phyloP scores from a whole-genome alignment of 2,888 invertebrate genomes.

The Sarcophaga variegata region DNA sequence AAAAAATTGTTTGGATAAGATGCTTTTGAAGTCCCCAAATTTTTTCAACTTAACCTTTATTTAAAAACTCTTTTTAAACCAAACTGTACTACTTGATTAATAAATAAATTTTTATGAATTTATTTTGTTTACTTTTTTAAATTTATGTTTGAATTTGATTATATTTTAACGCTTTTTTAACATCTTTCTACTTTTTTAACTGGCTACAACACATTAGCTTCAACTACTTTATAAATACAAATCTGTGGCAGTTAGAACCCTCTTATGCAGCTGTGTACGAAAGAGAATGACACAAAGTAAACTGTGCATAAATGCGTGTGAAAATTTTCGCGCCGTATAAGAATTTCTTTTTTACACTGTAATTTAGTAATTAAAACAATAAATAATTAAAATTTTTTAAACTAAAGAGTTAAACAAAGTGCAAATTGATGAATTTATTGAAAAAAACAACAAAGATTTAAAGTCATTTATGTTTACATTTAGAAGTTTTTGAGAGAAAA shows the following conservation, averaged over 20 bases:
- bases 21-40: too few species aligned
- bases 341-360: constrained; percentile 45
- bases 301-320: constrained; percentile 61
- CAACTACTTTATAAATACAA: background rate
- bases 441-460: background rate
- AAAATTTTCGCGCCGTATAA: constrained; percentile 66
- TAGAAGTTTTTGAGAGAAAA: constrained; percentile 5
- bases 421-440: constrained; percentile 20
- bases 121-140: too few species aligned
- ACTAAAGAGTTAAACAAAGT: constrained; percentile 12
- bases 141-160: too few species aligned
- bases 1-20: too few species aligned
- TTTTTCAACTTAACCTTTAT: too few species aligned
- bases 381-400: constrained; percentile 20
- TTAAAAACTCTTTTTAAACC: too few species aligned
- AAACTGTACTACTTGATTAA: too few species aligned
- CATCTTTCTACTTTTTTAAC: background rate
- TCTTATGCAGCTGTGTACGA: constrained; percentile 21
- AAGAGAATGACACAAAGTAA: constrained; percentile 58
- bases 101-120: too few species aligned
- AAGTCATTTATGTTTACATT: constrained; percentile 15
- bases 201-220: background rate
- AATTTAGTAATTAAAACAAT: background rate
- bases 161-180: background rate
- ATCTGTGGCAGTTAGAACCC: background rate